A percentile compares a stretch with the other conserved stretches of the same genome.
Evolutionary conservation across 2,797 vertebrate species (phyloP).

Genomic region (Labeo calbasu): DNA sequence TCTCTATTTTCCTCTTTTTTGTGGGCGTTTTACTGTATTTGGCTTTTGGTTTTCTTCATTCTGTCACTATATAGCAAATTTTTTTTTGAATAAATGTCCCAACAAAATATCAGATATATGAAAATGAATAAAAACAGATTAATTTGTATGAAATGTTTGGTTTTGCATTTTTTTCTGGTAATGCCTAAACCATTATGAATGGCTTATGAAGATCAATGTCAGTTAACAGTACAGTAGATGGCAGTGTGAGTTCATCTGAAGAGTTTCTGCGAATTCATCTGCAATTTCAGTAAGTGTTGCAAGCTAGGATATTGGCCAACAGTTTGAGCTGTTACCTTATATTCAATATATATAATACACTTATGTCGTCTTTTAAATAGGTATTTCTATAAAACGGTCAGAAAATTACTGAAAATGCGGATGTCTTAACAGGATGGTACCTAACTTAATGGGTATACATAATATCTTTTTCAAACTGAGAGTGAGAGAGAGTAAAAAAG

Average conservation of each 20-base stretch:
- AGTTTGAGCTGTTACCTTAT: not conserved
- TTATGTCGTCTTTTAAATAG: not conserved
- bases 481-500: too few relatives aligned
- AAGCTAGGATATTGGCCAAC: not conserved
- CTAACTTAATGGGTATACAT: not conserved
- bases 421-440: not conserved
- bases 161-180: conserved; percentile 5
- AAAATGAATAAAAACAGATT: conserved; percentile 71
- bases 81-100: conserved; percentile 66
- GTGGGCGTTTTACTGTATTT: conserved; percentile 58
- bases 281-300: not conserved
- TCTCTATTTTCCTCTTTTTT: conserved; percentile 53
- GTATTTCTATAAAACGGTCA: not conserved
- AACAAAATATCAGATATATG: conserved; percentile 66
- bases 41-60: conserved; percentile 63
- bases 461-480: not conserved
- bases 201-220: not conserved
- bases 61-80: conserved; percentile 70
- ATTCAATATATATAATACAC: not conserved
- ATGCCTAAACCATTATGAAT: not conserved
- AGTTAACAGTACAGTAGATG: conserved; percentile 18
- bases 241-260: not conserved
- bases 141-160: conserved; percentile 67
- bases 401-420: not conserved
- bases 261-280: not conserved